Evolutionary conservation across 2,797 vertebrate genomes (phyloP).

Genomic region (Hydrophis major): DNA sequence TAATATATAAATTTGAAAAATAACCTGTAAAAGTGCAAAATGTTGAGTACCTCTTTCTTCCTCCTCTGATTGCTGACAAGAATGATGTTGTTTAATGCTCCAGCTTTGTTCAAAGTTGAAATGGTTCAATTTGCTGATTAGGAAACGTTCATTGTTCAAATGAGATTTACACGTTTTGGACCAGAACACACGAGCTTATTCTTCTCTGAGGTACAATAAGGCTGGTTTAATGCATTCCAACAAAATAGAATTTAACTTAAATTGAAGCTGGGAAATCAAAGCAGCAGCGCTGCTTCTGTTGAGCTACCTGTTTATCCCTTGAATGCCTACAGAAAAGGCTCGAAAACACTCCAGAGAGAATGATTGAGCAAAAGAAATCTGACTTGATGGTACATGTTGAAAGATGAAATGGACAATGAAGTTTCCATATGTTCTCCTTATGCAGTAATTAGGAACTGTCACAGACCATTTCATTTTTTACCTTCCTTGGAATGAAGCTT

Average conservation of each 20-base stretch:
- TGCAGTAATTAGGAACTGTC: conserved; percentile 87
- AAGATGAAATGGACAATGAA: conserved; percentile 88
- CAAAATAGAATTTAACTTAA: conserved; percentile 8
- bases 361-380: conserved; percentile 76
- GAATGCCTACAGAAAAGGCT: conserved; percentile 60
- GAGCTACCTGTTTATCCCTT: conserved; percentile 37
- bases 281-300: conserved; percentile 42
- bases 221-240: conserved; percentile 11
- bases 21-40: conserved; percentile 4
- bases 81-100: not conserved
- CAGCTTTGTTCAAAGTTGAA: conserved; percentile 19
- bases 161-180: conserved; percentile 18
- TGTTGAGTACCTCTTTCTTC: not conserved
- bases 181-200: not conserved
- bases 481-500: conserved; percentile 73
- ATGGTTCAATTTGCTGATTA: not conserved
- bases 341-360: conserved; percentile 69
- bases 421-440: conserved; percentile 88
- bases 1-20: conserved; percentile 47
- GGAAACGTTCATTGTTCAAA: conserved; percentile 12
- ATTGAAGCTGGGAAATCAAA: conserved; percentile 56
- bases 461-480: conserved; percentile 78
- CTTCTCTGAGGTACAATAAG: conserved; percentile 19
- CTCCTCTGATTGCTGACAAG: not conserved
- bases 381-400: conserved; percentile 80